These are phyloP conservation scores for Drosophila miranda DNA, from an alignment of 1,140 invertebrate species.

Conservation along the genomic window DNA sequence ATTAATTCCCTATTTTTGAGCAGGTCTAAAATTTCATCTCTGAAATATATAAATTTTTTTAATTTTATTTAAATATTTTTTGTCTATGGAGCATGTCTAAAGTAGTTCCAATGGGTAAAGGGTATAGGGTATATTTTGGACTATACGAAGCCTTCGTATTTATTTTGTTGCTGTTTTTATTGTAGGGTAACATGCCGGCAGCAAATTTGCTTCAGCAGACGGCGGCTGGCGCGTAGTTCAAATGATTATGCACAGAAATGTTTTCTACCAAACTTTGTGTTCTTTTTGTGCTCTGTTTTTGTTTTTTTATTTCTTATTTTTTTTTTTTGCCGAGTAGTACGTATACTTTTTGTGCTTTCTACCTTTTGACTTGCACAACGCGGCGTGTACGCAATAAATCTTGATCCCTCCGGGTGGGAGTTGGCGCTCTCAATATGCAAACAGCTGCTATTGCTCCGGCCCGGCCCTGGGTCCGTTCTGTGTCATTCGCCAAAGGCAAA, in stretches of 20 bases:
- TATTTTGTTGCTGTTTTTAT: constrained; percentile 48
- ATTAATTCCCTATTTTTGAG: no score
- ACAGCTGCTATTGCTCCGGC: constrained; percentile 53
- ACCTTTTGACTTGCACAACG: constrained; percentile 61
- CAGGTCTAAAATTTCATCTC: no score
- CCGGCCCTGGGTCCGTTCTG: constrained; percentile 32
- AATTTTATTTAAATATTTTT: no score
- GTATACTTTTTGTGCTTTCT: constrained; percentile 6
- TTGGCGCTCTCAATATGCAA: constrained; percentile 57
- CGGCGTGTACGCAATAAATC: constrained; percentile 74
- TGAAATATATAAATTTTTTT: no score
- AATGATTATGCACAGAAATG: constrained; percentile 77
- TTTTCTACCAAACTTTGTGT: constrained; percentile 48
- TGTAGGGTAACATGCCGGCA: constrained; percentile 71
- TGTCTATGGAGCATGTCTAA: no score
- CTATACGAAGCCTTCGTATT: neutral
- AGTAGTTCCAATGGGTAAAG: neutral
- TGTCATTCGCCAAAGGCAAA: constrained; percentile 67
- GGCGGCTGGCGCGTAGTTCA: constrained; percentile 60
- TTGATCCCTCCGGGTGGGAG: constrained; percentile 38
- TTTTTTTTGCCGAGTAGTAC: constrained; percentile 18
- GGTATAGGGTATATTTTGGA: neutral
- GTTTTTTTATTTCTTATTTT: constrained; percentile 26
- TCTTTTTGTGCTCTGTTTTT: constrained; percentile 51
- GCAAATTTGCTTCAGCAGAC: constrained; percentile 65